Percentiles rank a stretch among this genome's conserved stretches.
phyloP scores from a whole-genome alignment of 2,113 vertebrate genomes.

The Glaucidium brasilianum region DNA sequence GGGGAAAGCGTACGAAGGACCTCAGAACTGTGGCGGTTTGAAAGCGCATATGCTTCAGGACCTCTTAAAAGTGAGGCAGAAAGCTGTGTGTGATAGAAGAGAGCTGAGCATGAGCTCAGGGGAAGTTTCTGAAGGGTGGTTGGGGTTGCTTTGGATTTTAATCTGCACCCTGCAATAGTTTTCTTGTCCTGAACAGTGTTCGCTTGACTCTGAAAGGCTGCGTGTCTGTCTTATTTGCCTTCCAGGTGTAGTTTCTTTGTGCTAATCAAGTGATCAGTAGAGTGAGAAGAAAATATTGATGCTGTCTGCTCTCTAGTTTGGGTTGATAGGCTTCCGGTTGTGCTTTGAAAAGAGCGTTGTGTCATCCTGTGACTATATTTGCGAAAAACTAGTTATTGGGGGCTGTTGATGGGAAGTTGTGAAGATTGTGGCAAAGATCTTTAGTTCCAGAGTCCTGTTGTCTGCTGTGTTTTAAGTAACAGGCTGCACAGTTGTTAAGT shows the following conservation, averaged over 20 bases:
- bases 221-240: rapidly evolving
- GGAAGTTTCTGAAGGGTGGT: background rate
- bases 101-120: rapidly evolving
- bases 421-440: rapidly evolving
- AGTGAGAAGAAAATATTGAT: rapidly evolving
- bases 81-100: background rate
- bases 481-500: rapidly evolving
- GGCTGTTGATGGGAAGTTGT: rapidly evolving
- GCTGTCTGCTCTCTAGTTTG: rapidly evolving
- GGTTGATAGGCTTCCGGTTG: rapidly evolving
- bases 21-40: rapidly evolving
- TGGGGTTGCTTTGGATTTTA: background rate
- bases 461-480: background rate
- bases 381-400: rapidly evolving
- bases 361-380: rapidly evolving
- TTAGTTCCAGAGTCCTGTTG: background rate
- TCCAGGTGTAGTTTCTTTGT: background rate
- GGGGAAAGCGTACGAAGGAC: rapidly evolving
- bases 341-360: background rate
- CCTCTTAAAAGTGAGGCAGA: background rate
- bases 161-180: rapidly evolving
- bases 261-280: rapidly evolving
- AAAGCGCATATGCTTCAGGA: rapidly evolving
- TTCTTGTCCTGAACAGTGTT: rapidly evolving
- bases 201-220: rapidly evolving